Base-by-base conservation (phyloP, 37 sponge, comb jelly and placozoan species). In the Lycopodina hypogea region DNA sequence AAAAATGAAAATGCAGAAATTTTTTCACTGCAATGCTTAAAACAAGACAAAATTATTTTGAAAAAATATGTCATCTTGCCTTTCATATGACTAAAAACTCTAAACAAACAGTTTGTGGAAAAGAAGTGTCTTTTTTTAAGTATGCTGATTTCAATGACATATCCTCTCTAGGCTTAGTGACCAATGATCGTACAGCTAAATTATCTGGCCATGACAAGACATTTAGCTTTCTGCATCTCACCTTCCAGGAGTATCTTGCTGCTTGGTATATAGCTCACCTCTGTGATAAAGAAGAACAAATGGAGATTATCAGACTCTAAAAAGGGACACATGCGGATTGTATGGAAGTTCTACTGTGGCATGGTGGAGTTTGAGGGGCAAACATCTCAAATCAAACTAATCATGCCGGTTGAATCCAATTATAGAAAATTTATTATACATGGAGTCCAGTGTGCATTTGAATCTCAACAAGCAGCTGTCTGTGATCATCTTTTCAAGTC, bases 291-390 rank as follows among this genome's bases (percentile, higher is more conserved):
- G 70, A 55, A 22, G 71, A 80, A 39, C 80, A 71, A 39, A 11
- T 1, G 1, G 42, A 55, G 19, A 15, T 42, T 7, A 55, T 69
- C 28, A 34, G 29, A 0, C 4, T 53, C 17, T 32, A 6, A 12
- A 28, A 3, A 52, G 19, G 29, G 3, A 9, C 58, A 70, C 41
- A 38, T 80, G 42, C 40, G 9, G 4, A 53, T 41, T 1, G 42
- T 80, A 17, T 69, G 69, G 58, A 80, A 70, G 42, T 80, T 80
- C 24, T 70, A 39, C 56, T 80, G 58, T 55, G 80, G 80, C 17
- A 28, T 65, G 32, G 66, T 65, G 18, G 30, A 65, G 4, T 30
- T 32, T 33, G 35, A 65, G 2, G 30, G 35, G 2, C 2, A 65
- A 17, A 11, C 2, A 65, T 8, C 33, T 30, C 32, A 65, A 30